Evolutionary conservation across 2,888 invertebrate genomes (phyloP).

Genomic region (Chloroclystis v-ata): DNA sequence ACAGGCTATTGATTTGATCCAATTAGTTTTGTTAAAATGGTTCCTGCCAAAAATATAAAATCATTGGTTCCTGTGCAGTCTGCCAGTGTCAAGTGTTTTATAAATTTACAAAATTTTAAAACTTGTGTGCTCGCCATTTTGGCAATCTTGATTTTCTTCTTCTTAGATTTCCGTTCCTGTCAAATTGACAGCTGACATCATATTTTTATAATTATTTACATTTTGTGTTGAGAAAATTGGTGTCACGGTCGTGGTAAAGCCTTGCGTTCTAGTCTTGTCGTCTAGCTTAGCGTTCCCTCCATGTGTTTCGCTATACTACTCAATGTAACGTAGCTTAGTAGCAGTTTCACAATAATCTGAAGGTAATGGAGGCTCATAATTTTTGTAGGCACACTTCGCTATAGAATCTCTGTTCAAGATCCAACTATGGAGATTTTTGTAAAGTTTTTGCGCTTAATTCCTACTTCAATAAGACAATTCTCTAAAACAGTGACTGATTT

Average conservation of each 20-base stretch:
- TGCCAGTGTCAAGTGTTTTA: no score
- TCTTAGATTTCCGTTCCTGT: no score
- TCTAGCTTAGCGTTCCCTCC: no score
- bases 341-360: slow-evolving; percentile 32
- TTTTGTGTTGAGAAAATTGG: not conserved
- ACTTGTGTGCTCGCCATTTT: no score
- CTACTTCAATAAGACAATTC: slow-evolving; percentile 53
- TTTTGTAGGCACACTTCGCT: slow-evolving; percentile 10
- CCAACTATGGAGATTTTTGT: slow-evolving; percentile 54
- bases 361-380: slow-evolving; percentile 31
- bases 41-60: no score
- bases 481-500: slow-evolving; percentile 59
- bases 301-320: not conserved
- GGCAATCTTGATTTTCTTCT: no score
- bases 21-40: no score
- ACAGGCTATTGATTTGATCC: no score
- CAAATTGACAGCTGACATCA: no score
- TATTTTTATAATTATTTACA: not conserved
- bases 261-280: slow-evolving; percentile 3
- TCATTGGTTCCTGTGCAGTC: no score
- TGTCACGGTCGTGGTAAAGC: slow-evolving; percentile 19
- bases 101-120: no score
- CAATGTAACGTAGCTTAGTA: slow-evolving; percentile 3
- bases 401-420: slow-evolving; percentile 10
- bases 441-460: slow-evolving; percentile 51